Percentiles rank a stretch among this genome's conserved stretches.
These are phyloP conservation scores for Lepidochitona cinerea DNA, from an alignment of 2,888 invertebrate genomes.

Conservation along the genomic window DNA sequence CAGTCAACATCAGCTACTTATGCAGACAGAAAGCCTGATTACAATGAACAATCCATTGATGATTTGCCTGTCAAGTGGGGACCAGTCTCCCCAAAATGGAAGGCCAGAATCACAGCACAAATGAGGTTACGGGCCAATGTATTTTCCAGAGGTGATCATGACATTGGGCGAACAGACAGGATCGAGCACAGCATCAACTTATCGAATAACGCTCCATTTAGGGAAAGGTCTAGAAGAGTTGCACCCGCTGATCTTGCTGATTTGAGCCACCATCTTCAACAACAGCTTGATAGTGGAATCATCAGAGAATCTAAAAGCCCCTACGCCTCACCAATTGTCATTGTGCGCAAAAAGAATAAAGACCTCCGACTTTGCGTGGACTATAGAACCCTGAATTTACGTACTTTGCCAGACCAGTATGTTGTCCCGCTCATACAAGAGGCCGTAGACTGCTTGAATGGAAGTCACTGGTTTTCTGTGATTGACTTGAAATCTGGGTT, in stretches of 20 bases:
- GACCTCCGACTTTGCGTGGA: background rate
- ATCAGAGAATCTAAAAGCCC: background rate
- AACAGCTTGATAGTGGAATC: background rate
- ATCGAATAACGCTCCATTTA: background rate
- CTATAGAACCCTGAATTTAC: background rate
- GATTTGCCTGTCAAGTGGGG: background rate
- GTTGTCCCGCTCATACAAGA: background rate
- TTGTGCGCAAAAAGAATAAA: background rate
- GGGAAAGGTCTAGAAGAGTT: background rate
- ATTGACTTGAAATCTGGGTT: too few species aligned
- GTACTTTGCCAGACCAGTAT: conserved; percentile 1
- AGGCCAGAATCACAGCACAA: background rate
- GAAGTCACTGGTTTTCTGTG: too few species aligned
- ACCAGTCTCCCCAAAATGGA: background rate
- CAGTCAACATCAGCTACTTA: too few species aligned
- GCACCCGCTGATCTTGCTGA: conserved; percentile 4
- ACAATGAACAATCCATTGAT: too few species aligned
- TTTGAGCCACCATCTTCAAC: background rate
- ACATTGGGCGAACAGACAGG: background rate
- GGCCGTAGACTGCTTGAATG: conserved; percentile 6
- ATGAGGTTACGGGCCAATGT: background rate
- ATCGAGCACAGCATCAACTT: background rate
- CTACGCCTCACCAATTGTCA: conserved; percentile 3
- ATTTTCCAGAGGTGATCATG: background rate
- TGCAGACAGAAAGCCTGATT: too few species aligned